A percentile compares a stretch with the other conserved stretches of the same genome.
phyloP scores from a whole-genome alignment of 2,888 invertebrate genomes.

The Idaea aversata region DNA sequence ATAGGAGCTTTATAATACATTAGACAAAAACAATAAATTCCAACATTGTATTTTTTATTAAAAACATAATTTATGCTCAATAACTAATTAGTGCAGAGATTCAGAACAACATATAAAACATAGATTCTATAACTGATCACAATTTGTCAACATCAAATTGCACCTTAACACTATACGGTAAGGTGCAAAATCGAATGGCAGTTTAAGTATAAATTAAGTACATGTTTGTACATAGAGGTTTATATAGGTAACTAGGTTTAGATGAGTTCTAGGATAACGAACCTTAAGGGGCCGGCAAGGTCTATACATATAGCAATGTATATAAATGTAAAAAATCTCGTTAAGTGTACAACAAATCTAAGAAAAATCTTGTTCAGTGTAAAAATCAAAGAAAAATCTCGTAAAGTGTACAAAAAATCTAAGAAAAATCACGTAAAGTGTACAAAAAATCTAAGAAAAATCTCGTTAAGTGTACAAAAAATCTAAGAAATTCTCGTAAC shows the following conservation, averaged over 20 bases:
- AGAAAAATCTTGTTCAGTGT: too few relatives aligned
- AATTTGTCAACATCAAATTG: conserved; percentile 32
- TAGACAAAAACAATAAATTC: conserved; percentile 14
- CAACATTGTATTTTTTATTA: conserved; percentile 35
- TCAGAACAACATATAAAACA: conserved; percentile 42
- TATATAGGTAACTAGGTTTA: conserved; percentile 24
- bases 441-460: too few relatives aligned
- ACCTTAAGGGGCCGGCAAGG: too few relatives aligned
- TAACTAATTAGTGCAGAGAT: conserved; percentile 57
- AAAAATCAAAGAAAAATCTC: too few relatives aligned
- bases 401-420: too few relatives aligned
- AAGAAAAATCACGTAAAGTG: too few relatives aligned
- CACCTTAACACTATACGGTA: conserved; percentile 26
- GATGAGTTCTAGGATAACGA: neutral
- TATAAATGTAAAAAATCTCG: too few relatives aligned
- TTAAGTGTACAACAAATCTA: too few relatives aligned
- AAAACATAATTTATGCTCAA: conserved; percentile 43
- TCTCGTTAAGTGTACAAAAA: too few relatives aligned
- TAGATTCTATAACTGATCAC: conserved; percentile 39
- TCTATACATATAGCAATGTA: too few relatives aligned
- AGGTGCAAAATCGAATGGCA: conserved; percentile 25
- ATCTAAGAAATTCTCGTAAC: too few relatives aligned
- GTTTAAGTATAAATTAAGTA: conserved; percentile 37
- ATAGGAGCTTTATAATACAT: neutral
- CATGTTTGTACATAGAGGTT: conserved; percentile 36